These are phyloP conservation scores for Copidosoma aretas DNA, from an alignment of 2,888 invertebrate genomes.

Conservation along the genomic window DNA sequence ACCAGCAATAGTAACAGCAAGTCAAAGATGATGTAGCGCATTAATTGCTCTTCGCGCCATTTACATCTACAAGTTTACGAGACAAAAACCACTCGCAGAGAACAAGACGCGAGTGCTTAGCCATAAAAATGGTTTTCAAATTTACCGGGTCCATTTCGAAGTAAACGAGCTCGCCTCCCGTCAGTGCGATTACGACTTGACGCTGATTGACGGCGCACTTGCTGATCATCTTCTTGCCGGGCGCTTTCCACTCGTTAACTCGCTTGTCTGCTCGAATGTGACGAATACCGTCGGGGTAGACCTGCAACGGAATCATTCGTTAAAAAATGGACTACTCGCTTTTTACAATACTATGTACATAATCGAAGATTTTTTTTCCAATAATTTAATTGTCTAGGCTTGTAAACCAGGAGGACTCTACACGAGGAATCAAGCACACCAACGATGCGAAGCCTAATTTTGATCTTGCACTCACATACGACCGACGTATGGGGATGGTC, in stretches of 20 bases:
- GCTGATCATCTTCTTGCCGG: slow-evolving; percentile 95
- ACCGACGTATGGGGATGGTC: slow-evolving; percentile 56
- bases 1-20: slow-evolving; percentile 18
- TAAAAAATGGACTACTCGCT: neutral
- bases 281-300: slow-evolving; percentile 98
- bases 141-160: slow-evolving; percentile 99
- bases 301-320: slow-evolving; percentile 62
- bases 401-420: slow-evolving; percentile 55
- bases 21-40: slow-evolving; percentile 28
- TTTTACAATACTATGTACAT: slow-evolving; percentile 20
- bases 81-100: slow-evolving; percentile 47
- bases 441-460: slow-evolving; percentile 58
- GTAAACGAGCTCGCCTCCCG: slow-evolving; percentile 97
- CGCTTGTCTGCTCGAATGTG: slow-evolving; percentile 98
- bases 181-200: slow-evolving; percentile 97
- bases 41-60: slow-evolving; percentile 52
- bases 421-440: slow-evolving; percentile 49
- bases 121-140: slow-evolving; percentile 46
- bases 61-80: slow-evolving; percentile 54
- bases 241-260: slow-evolving; percentile 99
- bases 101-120: slow-evolving; percentile 54
- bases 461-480: slow-evolving; percentile 58
- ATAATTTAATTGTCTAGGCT: slow-evolving; percentile 48
- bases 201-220: slow-evolving; percentile 98
- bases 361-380: slow-evolving; percentile 15